These are phyloP conservation scores for Callionymus lyra DNA, from an alignment of 2,113 vertebrate genomes.

Conservation along the genomic window DNA sequence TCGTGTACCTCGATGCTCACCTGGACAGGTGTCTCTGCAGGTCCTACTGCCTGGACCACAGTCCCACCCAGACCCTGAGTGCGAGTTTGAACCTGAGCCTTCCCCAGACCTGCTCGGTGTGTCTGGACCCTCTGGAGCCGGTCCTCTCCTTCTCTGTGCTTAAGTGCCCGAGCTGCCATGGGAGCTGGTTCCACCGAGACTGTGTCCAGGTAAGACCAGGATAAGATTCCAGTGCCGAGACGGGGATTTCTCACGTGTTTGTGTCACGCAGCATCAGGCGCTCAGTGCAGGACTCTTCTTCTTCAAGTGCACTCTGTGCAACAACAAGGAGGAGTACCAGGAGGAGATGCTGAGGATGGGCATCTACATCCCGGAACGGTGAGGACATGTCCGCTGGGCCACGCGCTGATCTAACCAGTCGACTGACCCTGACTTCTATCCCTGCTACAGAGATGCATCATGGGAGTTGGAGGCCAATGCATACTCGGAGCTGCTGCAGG, in stretches of 20 bases:
- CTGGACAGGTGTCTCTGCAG: conserved; percentile 44
- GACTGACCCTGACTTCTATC: background rate
- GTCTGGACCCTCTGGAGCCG: conserved; percentile 78
- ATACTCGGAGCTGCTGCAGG: conserved; percentile 82
- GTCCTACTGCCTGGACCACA: conserved; percentile 83
- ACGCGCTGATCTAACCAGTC: background rate
- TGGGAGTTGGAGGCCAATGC: conserved; percentile 97
- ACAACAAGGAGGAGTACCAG: conserved; percentile 87
- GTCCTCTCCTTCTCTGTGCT: conserved; percentile 72
- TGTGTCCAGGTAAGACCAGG: conserved; percentile 83
- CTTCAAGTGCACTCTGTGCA: conserved; percentile 92
- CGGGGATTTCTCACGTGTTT: background rate
- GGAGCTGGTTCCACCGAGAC: conserved; percentile 90
- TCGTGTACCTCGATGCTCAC: too few relatives aligned
- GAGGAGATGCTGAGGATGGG: conserved; percentile 94
- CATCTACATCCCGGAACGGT: conserved; percentile 94
- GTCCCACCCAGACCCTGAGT: conserved; percentile 71
- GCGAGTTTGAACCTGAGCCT: conserved; percentile 48
- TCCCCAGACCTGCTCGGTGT: conserved; percentile 84
- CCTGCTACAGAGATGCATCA: conserved; percentile 83
- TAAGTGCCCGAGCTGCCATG: conserved; percentile 86
- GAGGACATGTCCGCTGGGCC: background rate
- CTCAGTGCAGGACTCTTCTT: conserved; percentile 91
- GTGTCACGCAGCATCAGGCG: conserved; percentile 75
- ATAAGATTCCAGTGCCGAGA: too few relatives aligned